Percentiles rank a stretch among this genome's conserved stretches.
These are phyloP conservation scores for Drosophila albomicans DNA, from an alignment of 1,140 invertebrate species.

Conservation along the genomic window DNA sequence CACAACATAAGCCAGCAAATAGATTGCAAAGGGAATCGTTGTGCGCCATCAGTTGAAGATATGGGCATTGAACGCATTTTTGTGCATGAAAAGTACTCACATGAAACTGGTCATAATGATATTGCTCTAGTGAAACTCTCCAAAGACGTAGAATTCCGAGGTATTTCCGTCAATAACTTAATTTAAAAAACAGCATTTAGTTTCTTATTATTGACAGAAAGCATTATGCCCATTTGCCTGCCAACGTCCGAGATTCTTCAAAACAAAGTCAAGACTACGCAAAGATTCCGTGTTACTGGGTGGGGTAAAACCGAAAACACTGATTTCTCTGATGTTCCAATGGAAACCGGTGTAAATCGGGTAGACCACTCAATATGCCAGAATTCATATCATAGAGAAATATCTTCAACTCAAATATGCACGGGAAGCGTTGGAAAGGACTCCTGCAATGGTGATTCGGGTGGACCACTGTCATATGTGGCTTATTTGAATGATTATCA, in stretches of 20 bases:
- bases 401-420: slow-evolving; percentile 7
- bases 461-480: slow-evolving; percentile 10
- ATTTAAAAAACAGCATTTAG: too few species aligned
- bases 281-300: slow-evolving; percentile 6
- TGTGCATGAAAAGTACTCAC: not conserved
- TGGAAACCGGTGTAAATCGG: not conserved
- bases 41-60: too few species aligned
- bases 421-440: not conserved
- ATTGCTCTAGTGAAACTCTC: slow-evolving; percentile 26
- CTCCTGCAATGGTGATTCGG: slow-evolving; percentile 29
- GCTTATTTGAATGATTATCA: not conserved
- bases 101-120: not conserved
- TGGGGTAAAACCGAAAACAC: slow-evolving; percentile 17
- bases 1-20: too few species aligned
- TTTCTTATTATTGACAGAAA: not conserved
- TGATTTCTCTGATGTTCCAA: not conserved
- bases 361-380: too few species aligned
- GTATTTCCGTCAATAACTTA: not conserved
- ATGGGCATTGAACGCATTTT: too few species aligned
- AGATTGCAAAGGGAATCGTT: too few species aligned
- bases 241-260: slow-evolving; percentile 4
- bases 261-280: not conserved
- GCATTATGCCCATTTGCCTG: slow-evolving; percentile 15
- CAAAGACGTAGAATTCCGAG: not conserved
- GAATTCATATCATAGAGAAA: not conserved